Evolutionary conservation across 1,140 invertebrate genomes (phyloP).

Genomic region (Pygmarrhopalites habei): DNA sequence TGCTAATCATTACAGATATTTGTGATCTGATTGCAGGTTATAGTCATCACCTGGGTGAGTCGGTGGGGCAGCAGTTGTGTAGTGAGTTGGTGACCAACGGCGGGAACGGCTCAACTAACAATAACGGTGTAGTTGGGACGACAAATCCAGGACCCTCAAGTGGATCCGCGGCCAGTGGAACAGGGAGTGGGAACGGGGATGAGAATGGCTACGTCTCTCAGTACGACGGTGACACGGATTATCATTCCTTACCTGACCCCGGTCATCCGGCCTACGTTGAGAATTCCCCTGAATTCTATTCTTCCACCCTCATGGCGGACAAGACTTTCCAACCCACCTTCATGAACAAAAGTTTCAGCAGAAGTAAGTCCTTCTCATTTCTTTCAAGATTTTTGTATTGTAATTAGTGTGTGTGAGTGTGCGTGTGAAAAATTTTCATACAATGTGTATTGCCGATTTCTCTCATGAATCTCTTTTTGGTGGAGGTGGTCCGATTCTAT

Average conservation of each 20-base stretch:
- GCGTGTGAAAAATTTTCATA: too few species aligned
- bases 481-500: too few species aligned
- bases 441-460: too few species aligned
- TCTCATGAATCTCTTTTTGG: too few species aligned
- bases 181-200: slow-evolving; percentile 29
- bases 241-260: slow-evolving; percentile 58
- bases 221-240: slow-evolving; percentile 56
- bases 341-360: slow-evolving; percentile 33
- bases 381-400: not conserved
- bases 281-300: slow-evolving; percentile 68
- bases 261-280: slow-evolving; percentile 54
- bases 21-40: slow-evolving; percentile 45
- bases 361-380: slow-evolving; percentile 31
- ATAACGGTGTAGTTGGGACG: slow-evolving; percentile 27
- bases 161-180: slow-evolving; percentile 39
- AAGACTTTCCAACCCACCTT: slow-evolving; percentile 37
- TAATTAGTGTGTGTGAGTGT: not conserved
- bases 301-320: slow-evolving; percentile 45
- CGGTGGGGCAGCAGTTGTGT: slow-evolving; percentile 44
- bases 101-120: slow-evolving; percentile 9
- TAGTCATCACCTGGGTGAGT: slow-evolving; percentile 46
- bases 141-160: slow-evolving; percentile 38
- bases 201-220: slow-evolving; percentile 47
- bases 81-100: slow-evolving; percentile 34
- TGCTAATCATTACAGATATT: not conserved